Evolutionary conservation across 2,113 vertebrate species (phyloP), one percentile per base, ranked within the genome.

Genomic region (Prolemur simus): DNA sequence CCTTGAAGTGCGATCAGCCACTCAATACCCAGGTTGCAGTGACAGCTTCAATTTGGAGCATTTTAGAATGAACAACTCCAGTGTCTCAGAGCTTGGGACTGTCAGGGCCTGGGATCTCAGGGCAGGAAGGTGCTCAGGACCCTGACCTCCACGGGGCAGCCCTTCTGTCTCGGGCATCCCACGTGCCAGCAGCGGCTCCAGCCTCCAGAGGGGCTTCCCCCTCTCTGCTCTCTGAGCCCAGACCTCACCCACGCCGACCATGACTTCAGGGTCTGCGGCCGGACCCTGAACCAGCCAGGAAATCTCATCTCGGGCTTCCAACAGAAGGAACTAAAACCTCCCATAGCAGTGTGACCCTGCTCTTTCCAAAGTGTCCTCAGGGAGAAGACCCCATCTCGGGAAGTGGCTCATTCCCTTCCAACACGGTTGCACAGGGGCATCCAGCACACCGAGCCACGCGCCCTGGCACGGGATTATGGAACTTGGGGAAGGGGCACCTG

Each of bases 1-100:
- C 17, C 42, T 27, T 0, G 3, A 73, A 66, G 54, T 3, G 49
- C 60, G 1, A 18, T 4, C 10, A 8, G 52, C 52, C 52, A 0
- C 54, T n/a, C 77, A 15, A 25, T 20, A 71, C 45, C 52, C 34
- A 0, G 18, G 39, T 6, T 13, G 87, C 52, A 37, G 76, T 49
- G 13, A 82, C 14, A 32, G 69, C 23, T 15, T 18, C 21, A 86
- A n/a, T 18, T 29, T 74, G 25, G 66, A 32, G 42, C 54, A 42
- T 56, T 54, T 71, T 9, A 32, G 18, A 74, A 68, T 11, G 32
- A 23, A 49, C 85, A 39, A 39, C 45, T 6, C 42, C 8, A 3
- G 42, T 23, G 23, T 81, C 42, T 81, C 86, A 39, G 60, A 45
- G 23, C 29, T 32, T 21, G 82, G 60, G 64, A 56, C 27, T 52